Conservation (phyloP, 2,888 invertebrate genomes). For the Pomacea canaliculata region DNA sequence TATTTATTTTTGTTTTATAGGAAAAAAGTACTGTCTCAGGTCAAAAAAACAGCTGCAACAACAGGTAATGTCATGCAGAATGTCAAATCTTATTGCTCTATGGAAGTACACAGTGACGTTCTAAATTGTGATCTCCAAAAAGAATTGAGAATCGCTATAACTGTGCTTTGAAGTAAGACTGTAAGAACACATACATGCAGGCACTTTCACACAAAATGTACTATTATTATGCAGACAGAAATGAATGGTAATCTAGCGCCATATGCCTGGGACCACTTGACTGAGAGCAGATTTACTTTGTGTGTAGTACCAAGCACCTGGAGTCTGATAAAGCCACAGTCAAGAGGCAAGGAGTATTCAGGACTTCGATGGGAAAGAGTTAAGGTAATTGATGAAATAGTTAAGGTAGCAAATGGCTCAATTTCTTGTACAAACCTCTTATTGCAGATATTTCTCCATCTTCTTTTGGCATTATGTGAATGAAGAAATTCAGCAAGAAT, state of each 20-base stretch:
- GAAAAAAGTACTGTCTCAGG: conserved; percentile 9
- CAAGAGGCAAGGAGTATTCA: conserved; percentile 56
- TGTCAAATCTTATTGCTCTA: background rate
- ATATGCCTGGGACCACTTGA: background rate
- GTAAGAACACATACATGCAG: no score
- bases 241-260: background rate
- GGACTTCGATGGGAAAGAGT: conserved; percentile 68
- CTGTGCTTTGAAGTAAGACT: no score
- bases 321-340: conserved; percentile 36
- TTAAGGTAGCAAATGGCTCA: conserved; percentile 54
- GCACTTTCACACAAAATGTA: no score
- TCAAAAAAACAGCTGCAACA: conserved; percentile 13
- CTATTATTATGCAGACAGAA: no score
- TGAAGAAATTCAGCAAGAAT: no score
- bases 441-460: no score
- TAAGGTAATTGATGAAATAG: conserved; percentile 63
- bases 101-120: background rate
- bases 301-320: conserved; percentile 27
- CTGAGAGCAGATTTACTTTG: background rate
- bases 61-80: background rate
- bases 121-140: no score
- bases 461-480: no score
- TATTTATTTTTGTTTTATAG: background rate
- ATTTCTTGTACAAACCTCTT: no score
- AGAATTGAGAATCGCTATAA: no score